A percentile compares a stretch with the other conserved stretches of the same genome.
Conservation (phyloP, 92 coral and sea anemone genomes). For the Porites cylindrica region DNA sequence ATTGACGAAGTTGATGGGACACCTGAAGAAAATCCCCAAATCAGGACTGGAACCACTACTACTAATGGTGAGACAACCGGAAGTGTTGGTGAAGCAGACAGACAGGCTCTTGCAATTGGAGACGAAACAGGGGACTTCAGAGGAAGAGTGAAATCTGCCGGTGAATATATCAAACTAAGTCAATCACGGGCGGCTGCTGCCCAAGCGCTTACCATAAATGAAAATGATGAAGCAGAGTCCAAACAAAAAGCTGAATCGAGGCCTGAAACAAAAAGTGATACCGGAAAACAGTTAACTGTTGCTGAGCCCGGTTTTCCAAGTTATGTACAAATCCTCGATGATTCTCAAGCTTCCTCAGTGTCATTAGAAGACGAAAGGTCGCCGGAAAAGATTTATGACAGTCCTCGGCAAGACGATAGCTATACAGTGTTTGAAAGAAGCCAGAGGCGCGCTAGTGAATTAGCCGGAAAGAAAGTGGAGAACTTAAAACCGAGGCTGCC, state of each 20-base stretch:
- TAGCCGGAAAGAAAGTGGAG: constrained; percentile 53
- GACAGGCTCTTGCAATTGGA: constrained; percentile 1
- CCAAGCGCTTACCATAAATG: constrained; percentile 1
- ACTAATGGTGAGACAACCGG: not conserved
- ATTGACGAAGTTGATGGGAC: constrained; percentile 1
- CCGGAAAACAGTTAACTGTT: constrained; percentile 12
- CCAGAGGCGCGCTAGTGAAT: constrained; percentile 29
- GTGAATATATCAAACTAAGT: constrained; percentile 66
- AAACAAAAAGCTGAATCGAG: constrained; percentile 13
- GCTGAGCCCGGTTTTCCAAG: not conserved
- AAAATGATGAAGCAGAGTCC: not conserved
- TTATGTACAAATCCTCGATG: constrained; percentile 33
- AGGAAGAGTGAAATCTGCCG: constrained; percentile 51
- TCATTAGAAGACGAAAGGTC: not conserved
- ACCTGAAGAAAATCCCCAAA: not conserved
- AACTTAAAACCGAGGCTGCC: constrained; percentile 85
- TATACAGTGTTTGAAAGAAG: constrained; percentile 33
- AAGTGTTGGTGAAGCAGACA: not conserved
- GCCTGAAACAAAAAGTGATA: not conserved
- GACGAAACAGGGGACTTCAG: constrained; percentile 38
- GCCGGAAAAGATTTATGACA: constrained; percentile 44
- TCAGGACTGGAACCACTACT: not conserved
- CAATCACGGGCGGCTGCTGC: constrained; percentile 71
- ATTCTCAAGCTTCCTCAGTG: not conserved
- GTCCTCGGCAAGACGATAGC: constrained; percentile 49